These are phyloP conservation scores for Bombus pascuorum DNA, from an alignment of 1,140 invertebrate genomes.

Conservation along the genomic window DNA sequence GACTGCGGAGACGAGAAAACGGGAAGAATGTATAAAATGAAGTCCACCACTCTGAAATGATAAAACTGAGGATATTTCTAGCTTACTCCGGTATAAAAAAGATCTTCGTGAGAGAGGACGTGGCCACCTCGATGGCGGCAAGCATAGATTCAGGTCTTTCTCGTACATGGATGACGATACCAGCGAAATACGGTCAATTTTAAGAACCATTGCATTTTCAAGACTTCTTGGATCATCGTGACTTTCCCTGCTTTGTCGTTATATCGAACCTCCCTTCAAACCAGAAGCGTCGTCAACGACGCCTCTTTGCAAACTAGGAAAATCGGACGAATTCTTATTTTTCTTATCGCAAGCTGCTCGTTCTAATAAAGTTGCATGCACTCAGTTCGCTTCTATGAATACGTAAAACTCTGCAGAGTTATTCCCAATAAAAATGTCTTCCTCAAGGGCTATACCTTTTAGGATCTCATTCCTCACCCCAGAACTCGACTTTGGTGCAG, in stretches of 20 bases:
- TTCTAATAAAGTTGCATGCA: conserved; percentile 57
- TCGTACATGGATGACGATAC: conserved; percentile 58
- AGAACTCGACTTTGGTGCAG: conserved; percentile 23
- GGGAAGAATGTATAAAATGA: conserved; percentile 62
- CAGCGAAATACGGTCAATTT: conserved; percentile 61
- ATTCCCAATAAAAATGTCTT: conserved; percentile 62
- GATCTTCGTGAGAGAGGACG: conserved; percentile 46
- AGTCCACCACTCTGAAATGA: conserved; percentile 65
- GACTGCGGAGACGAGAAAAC: conserved; percentile 27
- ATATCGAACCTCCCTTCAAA: background rate
- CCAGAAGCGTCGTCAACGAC: background rate
- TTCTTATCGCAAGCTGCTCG: conserved; percentile 41
- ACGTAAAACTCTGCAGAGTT: conserved; percentile 51
- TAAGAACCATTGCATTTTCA: conserved; percentile 51
- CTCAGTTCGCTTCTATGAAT: conserved; percentile 54
- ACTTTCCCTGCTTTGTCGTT: background rate
- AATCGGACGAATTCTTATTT: conserved; percentile 49
- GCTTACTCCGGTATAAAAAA: conserved; percentile 52
- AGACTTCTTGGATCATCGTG: conserved; percentile 21
- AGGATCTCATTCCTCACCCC: conserved; percentile 34
- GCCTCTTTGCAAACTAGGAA: conserved; percentile 12
- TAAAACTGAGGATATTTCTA: conserved; percentile 68
- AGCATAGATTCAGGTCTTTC: conserved; percentile 54
- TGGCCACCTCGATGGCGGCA: conserved; percentile 37
- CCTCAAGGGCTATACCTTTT: conserved; percentile 56